These are phyloP conservation scores for Apaloderma vittatum DNA, from an alignment of 2,113 vertebrate species.

Conservation along the genomic window DNA sequence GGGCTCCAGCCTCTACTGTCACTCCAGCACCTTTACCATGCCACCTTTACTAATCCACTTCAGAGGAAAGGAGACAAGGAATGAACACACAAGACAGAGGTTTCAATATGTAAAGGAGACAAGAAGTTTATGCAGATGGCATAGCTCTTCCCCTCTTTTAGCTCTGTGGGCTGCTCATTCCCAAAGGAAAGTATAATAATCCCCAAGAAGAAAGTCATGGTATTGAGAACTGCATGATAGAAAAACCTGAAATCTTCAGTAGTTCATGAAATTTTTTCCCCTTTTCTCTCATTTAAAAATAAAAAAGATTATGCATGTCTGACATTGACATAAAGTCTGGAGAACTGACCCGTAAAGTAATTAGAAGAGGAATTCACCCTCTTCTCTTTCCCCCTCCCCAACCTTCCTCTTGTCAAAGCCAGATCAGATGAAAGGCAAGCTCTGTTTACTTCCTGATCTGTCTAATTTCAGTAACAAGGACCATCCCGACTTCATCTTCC, in stretches of 20 bases:
- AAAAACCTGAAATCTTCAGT: constrained; percentile 23
- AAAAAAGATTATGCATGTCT: constrained; percentile 85
- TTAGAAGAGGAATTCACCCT: constrained; percentile 92
- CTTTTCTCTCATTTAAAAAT: constrained; percentile 50
- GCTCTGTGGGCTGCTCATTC: background rate
- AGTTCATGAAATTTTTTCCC: background rate
- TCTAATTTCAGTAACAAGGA: constrained; percentile 95
- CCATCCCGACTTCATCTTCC: constrained; percentile 88
- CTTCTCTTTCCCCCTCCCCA: constrained; percentile 62
- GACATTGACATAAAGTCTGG: constrained; percentile 88
- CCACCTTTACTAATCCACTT: background rate
- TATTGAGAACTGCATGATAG: constrained; percentile 44
- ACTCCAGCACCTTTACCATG: background rate
- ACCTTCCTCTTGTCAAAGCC: constrained; percentile 78
- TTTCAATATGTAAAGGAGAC: background rate
- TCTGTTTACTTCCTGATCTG: constrained; percentile 96
- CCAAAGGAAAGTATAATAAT: constrained; percentile 18
- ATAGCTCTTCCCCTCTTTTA: background rate
- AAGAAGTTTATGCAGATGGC: background rate
- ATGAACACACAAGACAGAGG: background rate
- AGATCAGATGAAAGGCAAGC: constrained; percentile 91
- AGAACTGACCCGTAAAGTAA: constrained; percentile 94
- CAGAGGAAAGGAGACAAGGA: background rate
- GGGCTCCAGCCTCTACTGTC: background rate
- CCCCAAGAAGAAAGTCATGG: constrained; percentile 47